These are phyloP conservation scores for Dinothrombium tinctorium DNA, from an alignment of 1,140 invertebrate species.

Conservation along the genomic window DNA sequence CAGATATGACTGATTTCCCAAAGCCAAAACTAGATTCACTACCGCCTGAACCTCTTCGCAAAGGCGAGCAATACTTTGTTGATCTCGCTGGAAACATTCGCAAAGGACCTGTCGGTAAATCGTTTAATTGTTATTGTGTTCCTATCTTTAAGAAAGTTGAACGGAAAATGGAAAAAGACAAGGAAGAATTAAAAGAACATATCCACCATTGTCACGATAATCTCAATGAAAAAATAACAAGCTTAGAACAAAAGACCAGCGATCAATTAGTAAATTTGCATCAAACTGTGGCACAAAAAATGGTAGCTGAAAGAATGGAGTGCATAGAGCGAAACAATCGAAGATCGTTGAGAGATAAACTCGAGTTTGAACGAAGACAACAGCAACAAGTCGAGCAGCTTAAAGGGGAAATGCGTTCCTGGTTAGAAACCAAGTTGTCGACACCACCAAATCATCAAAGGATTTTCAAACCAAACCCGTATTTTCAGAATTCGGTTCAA, in stretches of 20 bases:
- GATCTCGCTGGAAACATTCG: constrained; percentile 87
- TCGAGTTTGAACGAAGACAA: constrained; percentile 13
- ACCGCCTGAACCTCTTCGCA: constrained; percentile 53
- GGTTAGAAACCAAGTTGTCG: not conserved
- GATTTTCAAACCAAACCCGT: not conserved
- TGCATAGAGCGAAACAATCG: constrained; percentile 13
- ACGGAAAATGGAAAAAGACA: constrained; percentile 53
- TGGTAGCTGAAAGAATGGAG: constrained; percentile 13
- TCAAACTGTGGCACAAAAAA: constrained; percentile 17
- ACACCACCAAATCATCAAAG: not conserved
- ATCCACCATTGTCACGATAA: constrained; percentile 53
- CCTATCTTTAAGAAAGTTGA: constrained; percentile 67
- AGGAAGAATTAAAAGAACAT: constrained; percentile 55
- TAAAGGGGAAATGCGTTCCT: not conserved
- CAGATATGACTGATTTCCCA: constrained; percentile 52
- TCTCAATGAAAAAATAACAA: constrained; percentile 49
- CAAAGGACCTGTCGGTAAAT: constrained; percentile 71
- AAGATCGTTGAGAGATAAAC: constrained; percentile 8
- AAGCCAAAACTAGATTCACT: constrained; percentile 55
- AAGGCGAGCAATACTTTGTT: constrained; percentile 78
- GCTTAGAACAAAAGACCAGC: constrained; percentile 44
- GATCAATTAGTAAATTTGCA: constrained; percentile 43
- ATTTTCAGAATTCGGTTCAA: too few species aligned
- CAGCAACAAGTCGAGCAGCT: constrained; percentile 2
- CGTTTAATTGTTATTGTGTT: constrained; percentile 54